Base-by-base conservation (phyloP, 2,888 invertebrate genomes). In the Tillus elongatus region DNA sequence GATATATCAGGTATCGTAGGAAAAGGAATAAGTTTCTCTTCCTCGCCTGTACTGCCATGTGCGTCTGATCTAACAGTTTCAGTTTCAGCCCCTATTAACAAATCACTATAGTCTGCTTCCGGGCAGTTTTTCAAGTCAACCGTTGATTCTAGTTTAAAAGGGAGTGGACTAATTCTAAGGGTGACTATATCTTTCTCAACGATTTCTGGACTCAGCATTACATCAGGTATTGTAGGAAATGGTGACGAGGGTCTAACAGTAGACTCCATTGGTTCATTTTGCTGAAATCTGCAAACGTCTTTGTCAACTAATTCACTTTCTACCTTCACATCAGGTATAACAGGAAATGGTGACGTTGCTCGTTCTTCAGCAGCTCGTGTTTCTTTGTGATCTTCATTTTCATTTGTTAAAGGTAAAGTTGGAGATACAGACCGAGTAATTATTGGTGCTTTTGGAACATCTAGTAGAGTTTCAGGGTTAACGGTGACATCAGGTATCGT, bases 171-270 rank as follows among this genome's bases (percentile, higher is more conserved):
- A 2, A 50, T 56, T 38, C 60, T 45, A 4, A 61, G 40, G 2
- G 37, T 36, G 1, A 56, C 54, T 12, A 62, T 43, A 43, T 62
- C 61, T 36, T 51, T 42, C 40, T 61, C 60, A 2, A 61, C 38
- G 1, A 61, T 40, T 40, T 62, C 61, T 9, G 59, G 58, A 34
- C 57, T 56, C 32, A 54, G 35, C 4, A 43, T 52, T 16, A 62
- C 46, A 43, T 64, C 58, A 6, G 57, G 54, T 32, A 64, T 61
- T 9, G 30, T 43, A 4, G 63, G 63, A 46, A 63, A 63, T 9
- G 60, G 59, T 1, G 61, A 60, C 4, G 43, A 30, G 11, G 54
- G 43, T 36, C 54, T 42, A 12, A 50, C 4, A 24, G 42, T 29
- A 3, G 54, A 51, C 24, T 44, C 39, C 6, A 53, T 13, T 8